Conservation (phyloP, 1,140 invertebrate species). For the Bemisia tabaci region DNA sequence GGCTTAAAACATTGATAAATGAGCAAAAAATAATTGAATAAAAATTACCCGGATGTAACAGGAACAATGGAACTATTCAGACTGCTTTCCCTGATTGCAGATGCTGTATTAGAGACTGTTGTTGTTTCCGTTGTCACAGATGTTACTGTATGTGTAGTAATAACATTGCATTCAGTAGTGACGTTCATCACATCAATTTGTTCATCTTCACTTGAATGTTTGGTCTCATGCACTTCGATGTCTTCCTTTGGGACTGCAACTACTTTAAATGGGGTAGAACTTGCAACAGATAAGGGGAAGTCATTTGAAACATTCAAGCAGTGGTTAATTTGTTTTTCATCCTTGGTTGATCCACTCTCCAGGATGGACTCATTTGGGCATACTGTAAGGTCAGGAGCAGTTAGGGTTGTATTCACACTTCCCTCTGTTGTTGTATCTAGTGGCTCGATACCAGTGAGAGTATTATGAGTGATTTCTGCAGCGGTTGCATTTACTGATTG, state of each 20-base stretch:
- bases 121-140: background rate
- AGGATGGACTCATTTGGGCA: conserved; percentile 3
- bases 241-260: background rate
- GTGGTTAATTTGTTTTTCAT: background rate
- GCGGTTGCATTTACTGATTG: background rate
- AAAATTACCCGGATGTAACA: no score
- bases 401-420: background rate
- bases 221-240: background rate
- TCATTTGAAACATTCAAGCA: background rate
- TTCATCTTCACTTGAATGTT: no score
- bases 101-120: no score
- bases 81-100: no score
- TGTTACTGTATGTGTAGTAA: conserved; percentile 1
- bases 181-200: background rate
- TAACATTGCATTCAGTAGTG: background rate
- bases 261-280: background rate
- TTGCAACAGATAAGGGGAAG: background rate
- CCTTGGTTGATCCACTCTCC: conserved; percentile 3
- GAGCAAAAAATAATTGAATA: no score
- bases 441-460: background rate
- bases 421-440: background rate
- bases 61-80: no score
- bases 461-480: background rate
- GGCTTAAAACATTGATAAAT: no score
- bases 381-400: conserved; percentile 13